phyloP scores from a whole-genome alignment of 2,113 vertebrate species.

The Oceanodroma tethys region DNA sequence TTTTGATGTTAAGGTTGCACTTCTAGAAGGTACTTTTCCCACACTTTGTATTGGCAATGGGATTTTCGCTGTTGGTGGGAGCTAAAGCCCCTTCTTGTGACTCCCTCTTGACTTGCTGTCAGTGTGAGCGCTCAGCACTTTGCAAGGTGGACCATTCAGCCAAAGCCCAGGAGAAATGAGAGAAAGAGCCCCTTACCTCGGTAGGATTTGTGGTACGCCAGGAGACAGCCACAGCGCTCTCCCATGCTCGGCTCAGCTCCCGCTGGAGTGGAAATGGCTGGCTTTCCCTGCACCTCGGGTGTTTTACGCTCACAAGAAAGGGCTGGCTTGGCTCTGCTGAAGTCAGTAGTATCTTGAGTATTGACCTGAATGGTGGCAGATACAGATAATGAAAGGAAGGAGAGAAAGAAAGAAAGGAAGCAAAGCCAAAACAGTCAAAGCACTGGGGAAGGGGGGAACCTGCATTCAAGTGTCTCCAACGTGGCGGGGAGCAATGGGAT shows the following conservation, averaged over 20 bases:
- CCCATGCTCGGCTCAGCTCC: not conserved
- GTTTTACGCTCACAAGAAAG: not conserved
- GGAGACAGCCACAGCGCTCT: not conserved
- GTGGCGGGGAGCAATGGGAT: rapidly evolving
- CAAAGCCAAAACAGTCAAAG: not conserved
- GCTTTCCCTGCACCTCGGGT: not conserved
- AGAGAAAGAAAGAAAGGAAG: not conserved
- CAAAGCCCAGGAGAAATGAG: not conserved
- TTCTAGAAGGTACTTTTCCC: not conserved
- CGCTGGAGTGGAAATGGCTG: not conserved
- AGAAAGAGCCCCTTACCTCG: too few species aligned
- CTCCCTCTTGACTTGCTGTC: not conserved
- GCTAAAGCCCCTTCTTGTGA: not conserved
- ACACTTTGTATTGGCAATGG: not conserved
- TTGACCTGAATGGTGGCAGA: not conserved
- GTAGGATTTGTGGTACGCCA: not conserved
- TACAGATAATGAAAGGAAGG: not conserved
- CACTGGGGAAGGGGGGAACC: rapidly evolving
- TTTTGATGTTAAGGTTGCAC: not conserved
- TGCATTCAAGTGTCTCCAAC: not conserved
- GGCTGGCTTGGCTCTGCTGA: not conserved
- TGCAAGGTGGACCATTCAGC: not conserved
- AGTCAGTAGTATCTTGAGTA: not conserved
- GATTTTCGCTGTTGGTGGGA: not conserved
- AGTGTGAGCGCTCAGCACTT: not conserved